Conservation (phyloP, 2,113 vertebrate species). For the Cavia porcellus region DNA sequence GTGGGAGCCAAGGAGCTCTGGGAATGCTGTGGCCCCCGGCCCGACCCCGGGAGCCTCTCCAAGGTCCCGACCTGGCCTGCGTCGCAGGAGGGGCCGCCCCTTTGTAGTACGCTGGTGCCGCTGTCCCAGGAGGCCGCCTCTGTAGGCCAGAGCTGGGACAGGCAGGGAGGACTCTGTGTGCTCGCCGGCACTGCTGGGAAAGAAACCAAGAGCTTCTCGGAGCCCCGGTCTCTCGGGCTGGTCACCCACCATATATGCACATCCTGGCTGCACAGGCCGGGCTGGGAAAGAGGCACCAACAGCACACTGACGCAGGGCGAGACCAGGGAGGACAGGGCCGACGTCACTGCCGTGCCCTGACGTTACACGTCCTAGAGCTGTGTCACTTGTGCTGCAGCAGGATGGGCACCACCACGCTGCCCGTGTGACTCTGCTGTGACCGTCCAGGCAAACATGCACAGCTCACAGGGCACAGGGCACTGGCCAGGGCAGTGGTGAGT, state of each 20-base stretch:
- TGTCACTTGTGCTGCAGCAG: not conserved
- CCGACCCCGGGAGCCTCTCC: not conserved
- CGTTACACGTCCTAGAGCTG: accelerated
- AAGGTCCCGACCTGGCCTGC: not conserved
- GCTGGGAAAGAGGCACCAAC: not conserved
- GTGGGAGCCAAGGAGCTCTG: not conserved
- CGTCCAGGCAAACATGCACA: not conserved
- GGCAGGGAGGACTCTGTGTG: not conserved
- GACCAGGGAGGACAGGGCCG: accelerated
- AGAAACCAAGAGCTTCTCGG: not conserved
- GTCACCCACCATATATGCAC: conserved; percentile 14
- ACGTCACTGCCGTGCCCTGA: accelerated
- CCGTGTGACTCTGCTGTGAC: accelerated
- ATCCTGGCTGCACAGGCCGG: not conserved
- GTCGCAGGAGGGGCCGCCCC: not conserved
- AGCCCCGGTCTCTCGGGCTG: not conserved
- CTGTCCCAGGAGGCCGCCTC: not conserved
- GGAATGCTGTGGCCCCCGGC: not conserved
- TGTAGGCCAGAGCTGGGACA: not conserved
- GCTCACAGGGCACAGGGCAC: accelerated
- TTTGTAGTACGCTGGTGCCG: accelerated
- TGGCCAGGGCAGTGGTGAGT: not conserved
- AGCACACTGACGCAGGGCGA: not conserved
- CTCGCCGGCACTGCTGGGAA: not conserved
- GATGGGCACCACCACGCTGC: not conserved